Conservation (phyloP, 2,797 vertebrate genomes). For the Manis crassicaudata region DNA sequence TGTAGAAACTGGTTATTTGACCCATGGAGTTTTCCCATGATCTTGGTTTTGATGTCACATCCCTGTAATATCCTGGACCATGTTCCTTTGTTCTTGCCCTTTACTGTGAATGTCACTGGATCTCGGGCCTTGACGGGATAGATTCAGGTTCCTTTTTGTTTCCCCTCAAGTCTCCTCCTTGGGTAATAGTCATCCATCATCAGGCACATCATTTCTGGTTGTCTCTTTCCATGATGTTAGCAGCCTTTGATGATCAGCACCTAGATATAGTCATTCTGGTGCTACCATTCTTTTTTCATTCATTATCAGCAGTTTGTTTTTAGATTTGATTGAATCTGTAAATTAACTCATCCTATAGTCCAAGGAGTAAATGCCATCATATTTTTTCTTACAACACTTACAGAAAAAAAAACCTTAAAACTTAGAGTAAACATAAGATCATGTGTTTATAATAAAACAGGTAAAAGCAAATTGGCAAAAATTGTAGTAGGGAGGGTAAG, state of each 20-base stretch:
- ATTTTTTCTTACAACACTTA: neutral
- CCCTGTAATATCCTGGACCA: neutral
- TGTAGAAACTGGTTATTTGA: neutral
- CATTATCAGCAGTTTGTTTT: neutral
- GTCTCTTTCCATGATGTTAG: neutral
- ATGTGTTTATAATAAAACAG: neutral
- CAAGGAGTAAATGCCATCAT: neutral
- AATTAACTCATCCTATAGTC: neutral
- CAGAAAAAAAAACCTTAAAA: neutral
- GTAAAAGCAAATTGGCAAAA: neutral
- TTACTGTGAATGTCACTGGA: neutral
- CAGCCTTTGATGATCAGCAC: neutral
- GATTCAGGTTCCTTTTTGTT: neutral
- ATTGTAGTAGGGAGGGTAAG: too few species aligned
- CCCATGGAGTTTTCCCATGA: neutral
- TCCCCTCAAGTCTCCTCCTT: neutral
- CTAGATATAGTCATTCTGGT: neutral
- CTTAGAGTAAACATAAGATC: neutral
- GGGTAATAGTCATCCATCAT: neutral
- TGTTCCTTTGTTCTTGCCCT: neutral
- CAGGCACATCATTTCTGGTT: neutral
- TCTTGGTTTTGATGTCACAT: neutral
- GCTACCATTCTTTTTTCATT: neutral
- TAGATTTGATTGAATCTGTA: neutral
- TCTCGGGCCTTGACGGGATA: neutral